phyloP scores from a whole-genome alignment of 1,140 invertebrate genomes.

The Drosophila ficusphila region DNA sequence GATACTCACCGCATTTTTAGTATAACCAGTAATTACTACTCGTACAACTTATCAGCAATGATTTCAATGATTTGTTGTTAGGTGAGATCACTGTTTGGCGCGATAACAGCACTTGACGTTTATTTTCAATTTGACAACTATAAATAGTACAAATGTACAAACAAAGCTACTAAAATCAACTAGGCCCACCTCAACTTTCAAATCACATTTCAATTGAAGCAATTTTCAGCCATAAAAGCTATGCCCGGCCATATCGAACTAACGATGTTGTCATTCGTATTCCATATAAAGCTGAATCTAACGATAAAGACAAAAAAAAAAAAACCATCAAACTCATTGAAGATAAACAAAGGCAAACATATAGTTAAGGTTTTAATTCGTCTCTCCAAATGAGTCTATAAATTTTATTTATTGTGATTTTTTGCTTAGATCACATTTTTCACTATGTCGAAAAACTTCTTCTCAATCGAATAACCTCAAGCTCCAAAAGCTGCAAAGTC shows the following conservation, averaged over 20 bases:
- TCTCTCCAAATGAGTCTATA: slow-evolving; percentile 30
- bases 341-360: slow-evolving; percentile 18
- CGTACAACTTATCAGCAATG: slow-evolving; percentile 4
- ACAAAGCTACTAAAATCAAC: not conserved
- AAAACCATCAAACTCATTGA: slow-evolving; percentile 1
- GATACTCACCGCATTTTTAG: slow-evolving; percentile 2
- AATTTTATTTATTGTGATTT: slow-evolving; percentile 33
- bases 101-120: slow-evolving; percentile 18
- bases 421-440: slow-evolving; percentile 17
- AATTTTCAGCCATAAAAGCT: slow-evolving; percentile 33
- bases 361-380: slow-evolving; percentile 25
- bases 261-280: slow-evolving; percentile 59
- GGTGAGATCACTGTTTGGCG: slow-evolving; percentile 22
- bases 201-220: slow-evolving; percentile 34
- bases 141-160: slow-evolving; percentile 17
- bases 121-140: slow-evolving; percentile 19
- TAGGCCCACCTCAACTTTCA: slow-evolving; percentile 12
- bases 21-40: slow-evolving; percentile 1
- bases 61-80: slow-evolving; percentile 14
- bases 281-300: slow-evolving; percentile 38
- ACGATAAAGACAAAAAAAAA: slow-evolving; percentile 16
- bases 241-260: slow-evolving; percentile 22
- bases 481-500: slow-evolving; percentile 30
- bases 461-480: slow-evolving; percentile 4
- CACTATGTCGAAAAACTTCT: slow-evolving; percentile 9